Base-by-base conservation (phyloP, 2,888 invertebrate genomes). In the Strigamia crassipes region DNA sequence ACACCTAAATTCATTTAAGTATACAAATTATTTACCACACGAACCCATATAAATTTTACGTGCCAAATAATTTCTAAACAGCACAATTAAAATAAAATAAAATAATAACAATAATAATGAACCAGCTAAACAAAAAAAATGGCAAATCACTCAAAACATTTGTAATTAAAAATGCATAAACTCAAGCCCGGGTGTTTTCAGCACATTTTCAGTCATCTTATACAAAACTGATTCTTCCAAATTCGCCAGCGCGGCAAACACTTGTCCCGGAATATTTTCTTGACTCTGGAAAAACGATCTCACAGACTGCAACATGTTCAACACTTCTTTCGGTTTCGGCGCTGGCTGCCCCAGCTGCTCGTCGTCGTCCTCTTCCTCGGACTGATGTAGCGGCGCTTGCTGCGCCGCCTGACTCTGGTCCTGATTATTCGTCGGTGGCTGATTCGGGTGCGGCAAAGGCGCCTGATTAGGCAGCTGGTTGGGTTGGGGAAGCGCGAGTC, bases 201-300 rank as follows among this genome's bases (percentile, higher is more conserved):
- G 23, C 18, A 81, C 66, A 61, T 81, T 81, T 42, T 81, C 81
- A 18, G 81, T 81, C 81, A 81, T 81, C 38, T 81, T 81, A 66
- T 81, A 61, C 31, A 81, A 38, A 27, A 66, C 81, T 5, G 81
- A 81, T 66, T 81, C 81, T 34, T 81, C 81, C 10, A 81, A 41
- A 38, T 81, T 81, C 9, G 81, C 81, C 1, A 81, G 66, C 18
- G 81, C 81, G 13, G 81, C 56, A 81, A 81, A 81, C 56, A 81
- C 81, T 66, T 81, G 81, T 3, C 56, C 31, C 10, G 81, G 81
- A 61, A 81, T 66, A 42, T 81, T 81, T 31, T 81, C 81, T 31
- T 81, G 81, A 31, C 61, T 23, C 21, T 81, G 81, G 18, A 81
- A 81, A 21, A 56, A 81, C 21, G 81, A 56, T 12, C 81, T 23